A percentile compares a stretch with the other conserved stretches of the same genome.
Evolutionary conservation across 2,797 vertebrate species (phyloP).

Genomic region (Darevskia nairensis): DNA sequence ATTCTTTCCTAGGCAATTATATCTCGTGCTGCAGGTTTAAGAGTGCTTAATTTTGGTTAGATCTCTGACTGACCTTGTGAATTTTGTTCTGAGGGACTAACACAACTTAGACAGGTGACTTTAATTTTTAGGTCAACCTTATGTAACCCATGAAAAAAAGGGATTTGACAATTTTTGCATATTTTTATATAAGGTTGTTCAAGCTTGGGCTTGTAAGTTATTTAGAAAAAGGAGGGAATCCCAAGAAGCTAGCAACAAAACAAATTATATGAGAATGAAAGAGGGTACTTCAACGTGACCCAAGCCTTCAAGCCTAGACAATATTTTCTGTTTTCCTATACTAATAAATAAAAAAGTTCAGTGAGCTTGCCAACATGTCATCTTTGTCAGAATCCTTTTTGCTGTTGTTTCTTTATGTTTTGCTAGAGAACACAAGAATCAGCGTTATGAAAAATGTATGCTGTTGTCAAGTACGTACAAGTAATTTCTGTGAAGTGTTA

Average conservation of each 20-base stretch:
- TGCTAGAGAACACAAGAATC: conserved; percentile 69
- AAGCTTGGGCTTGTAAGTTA: conserved; percentile 2
- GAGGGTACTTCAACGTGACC: conserved; percentile 36
- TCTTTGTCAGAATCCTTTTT: conserved; percentile 67
- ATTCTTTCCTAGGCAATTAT: neutral
- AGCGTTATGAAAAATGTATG: conserved; percentile 77
- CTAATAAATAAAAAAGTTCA: conserved; percentile 49
- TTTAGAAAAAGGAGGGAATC: neutral
- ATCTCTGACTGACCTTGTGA: conserved; percentile 13
- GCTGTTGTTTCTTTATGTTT: conserved; percentile 62
- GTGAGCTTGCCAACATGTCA: conserved; percentile 62
- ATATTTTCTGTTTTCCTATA: conserved; percentile 45
- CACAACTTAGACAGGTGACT: neutral
- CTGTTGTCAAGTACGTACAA: conserved; percentile 72
- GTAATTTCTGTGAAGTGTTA: conserved; percentile 76
- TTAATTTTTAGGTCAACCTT: neutral
- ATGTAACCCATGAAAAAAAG: neutral
- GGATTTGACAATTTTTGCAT: rapidly evolving
- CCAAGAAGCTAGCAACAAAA: conserved; percentile 32
- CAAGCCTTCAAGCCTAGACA: conserved; percentile 36
- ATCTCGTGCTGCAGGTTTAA: neutral
- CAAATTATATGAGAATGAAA: neutral
- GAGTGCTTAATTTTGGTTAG: neutral
- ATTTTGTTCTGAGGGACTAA: neutral
- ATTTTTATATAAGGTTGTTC: neutral